Base-by-base conservation (phyloP, 2,113 vertebrate species). In the Chamaea fasciata region DNA sequence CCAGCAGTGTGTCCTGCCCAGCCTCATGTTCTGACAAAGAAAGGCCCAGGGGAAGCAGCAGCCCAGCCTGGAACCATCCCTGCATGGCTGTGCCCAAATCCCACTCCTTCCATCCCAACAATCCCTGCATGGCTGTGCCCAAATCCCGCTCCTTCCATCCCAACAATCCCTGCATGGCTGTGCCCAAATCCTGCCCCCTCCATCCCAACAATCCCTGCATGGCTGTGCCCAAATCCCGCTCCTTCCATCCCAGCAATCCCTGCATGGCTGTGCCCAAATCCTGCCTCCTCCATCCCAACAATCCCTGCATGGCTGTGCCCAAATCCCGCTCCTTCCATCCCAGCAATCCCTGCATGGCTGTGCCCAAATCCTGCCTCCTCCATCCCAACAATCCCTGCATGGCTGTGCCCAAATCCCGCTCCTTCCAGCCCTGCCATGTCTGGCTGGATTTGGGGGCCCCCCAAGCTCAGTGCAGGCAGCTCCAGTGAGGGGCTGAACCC, bases 21-120 rank as follows among this genome's bases (percentile, higher is more conserved):
- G 71, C 74, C 69, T 62, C 15, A 0, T 80, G 41, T n/a, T 78
- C 69, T 0, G 0, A 4, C 0, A 0, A 71, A 35, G 37, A 28
- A 44, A 67, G 15, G 28, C 24, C 52, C 78, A 52, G 16, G 65
- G 70, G 74, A 53, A 57, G 79, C 46, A 57, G 60, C 42, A 91
- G 27, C 50, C 23, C 0, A 0, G 37, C 37, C 60, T 35, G 46
- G 7, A 39, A 41, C 15, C 64, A 35, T 15, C 15, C 12, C 24
- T 30, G n/a, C n/a, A 76, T 1, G 4, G 26, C 47, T 22, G 47
- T 35, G 53, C 71, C 52, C 41, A 57, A 57, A 57, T 46, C 68
- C 67, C 52, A 24, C 33, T 15, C 46, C 46, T 7, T 20, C 16
- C 31, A 21, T 35, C 49, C 70, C 70, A 57, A 35, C 39, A 30